Percentiles rank a stretch among this genome's conserved stretches.
phyloP scores from a whole-genome alignment of 1,140 invertebrate species.

The Mya arenaria region DNA sequence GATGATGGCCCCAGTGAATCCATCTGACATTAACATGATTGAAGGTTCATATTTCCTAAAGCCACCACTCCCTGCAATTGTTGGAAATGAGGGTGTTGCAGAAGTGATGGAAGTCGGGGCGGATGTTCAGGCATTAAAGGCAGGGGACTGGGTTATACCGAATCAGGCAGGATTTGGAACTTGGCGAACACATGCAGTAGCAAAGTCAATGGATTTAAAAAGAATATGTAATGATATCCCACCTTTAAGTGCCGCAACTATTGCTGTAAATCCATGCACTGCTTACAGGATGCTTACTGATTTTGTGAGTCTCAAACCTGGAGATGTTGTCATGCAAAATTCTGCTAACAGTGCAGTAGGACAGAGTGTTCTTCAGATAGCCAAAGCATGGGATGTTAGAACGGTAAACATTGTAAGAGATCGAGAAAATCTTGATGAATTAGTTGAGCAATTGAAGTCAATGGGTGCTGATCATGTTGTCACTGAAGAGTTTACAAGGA shows the following conservation, averaged over 20 bases:
- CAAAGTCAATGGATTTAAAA: conserved; percentile 80
- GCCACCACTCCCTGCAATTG: conserved; percentile 90
- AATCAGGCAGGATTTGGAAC: conserved; percentile 88
- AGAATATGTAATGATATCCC: conserved; percentile 84
- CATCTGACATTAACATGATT: conserved; percentile 99
- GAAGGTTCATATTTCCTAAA: conserved; percentile 97
- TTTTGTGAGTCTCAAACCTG: conserved; percentile 90
- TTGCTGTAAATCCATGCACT: conserved; percentile 97
- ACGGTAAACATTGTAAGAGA: conserved; percentile 92
- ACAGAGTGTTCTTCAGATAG: conserved; percentile 94
- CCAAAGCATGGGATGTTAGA: conserved; percentile 86
- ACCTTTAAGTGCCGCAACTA: conserved; percentile 90
- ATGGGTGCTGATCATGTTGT: conserved; percentile 95
- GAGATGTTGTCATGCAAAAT: conserved; percentile 97
- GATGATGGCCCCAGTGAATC: conserved; percentile 96
- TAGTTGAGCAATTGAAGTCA: conserved; percentile 83
- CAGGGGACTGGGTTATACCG: conserved; percentile 93
- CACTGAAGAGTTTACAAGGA: conserved; percentile 90
- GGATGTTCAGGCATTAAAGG: conserved; percentile 84
- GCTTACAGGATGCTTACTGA: conserved; percentile 98
- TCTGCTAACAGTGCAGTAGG: conserved; percentile 98
- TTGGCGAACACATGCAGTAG: conserved; percentile 90
- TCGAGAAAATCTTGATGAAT: conserved; percentile 87
- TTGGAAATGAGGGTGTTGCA: conserved; percentile 96
- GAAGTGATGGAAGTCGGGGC: conserved; percentile 86